Evolutionary conservation across 2,797 vertebrate genomes (phyloP).

Genomic region (Xenentodon cancila): DNA sequence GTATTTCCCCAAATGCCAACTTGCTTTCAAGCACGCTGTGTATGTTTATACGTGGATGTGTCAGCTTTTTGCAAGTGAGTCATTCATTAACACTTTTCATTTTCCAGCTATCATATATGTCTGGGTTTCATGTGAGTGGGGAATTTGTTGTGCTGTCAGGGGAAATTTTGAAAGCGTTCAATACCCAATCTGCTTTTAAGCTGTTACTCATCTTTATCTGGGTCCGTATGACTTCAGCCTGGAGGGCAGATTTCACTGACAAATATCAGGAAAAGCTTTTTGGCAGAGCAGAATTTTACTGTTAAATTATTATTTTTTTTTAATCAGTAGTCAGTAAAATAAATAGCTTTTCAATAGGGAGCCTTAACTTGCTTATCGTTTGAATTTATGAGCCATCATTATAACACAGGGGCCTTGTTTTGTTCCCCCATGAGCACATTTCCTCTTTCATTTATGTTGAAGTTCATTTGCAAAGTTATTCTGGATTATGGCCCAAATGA

Average conservation of each 20-base stretch:
- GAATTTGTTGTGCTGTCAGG: conserved; percentile 52
- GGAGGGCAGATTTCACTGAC: too few relatives aligned
- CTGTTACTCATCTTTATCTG: conserved; percentile 17
- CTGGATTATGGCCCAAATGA: too few relatives aligned
- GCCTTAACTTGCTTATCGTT: neutral
- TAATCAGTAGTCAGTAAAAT: too few relatives aligned
- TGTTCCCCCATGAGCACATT: too few relatives aligned
- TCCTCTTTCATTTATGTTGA: too few relatives aligned
- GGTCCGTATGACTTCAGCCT: neutral
- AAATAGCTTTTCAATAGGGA: neutral
- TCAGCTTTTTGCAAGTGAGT: conserved; percentile 26
- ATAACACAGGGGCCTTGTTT: too few relatives aligned
- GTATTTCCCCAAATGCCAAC: neutral
- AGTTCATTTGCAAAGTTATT: too few relatives aligned
- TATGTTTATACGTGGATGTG: conserved; percentile 5
- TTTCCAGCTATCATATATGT: conserved; percentile 25
- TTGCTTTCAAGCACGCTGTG: neutral
- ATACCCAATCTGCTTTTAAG: conserved; percentile 25
- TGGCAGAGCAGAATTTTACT: neutral
- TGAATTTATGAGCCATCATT: too few relatives aligned
- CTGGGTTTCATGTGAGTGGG: conserved; percentile 30
- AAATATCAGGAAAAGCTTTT: too few relatives aligned
- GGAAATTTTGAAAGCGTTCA: conserved; percentile 55
- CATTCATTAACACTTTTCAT: conserved; percentile 21
- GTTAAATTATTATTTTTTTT: too few relatives aligned